Percentiles rank a stretch among this genome's conserved stretches.
Conservation (phyloP, 2,797 vertebrate genomes). For the Bovichtus variegatus region DNA sequence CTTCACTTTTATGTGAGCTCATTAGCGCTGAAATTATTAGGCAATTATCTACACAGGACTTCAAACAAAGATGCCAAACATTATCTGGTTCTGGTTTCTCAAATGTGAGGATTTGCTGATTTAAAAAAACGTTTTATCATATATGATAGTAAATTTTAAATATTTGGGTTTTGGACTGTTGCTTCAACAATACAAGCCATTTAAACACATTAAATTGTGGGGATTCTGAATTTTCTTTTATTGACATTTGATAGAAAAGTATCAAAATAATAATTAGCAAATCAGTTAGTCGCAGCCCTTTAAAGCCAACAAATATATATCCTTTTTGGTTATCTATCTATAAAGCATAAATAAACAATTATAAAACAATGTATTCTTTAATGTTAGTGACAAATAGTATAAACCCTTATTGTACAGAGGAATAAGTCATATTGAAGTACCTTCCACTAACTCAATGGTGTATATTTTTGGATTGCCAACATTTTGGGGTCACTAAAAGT, state of each 20-base stretch:
- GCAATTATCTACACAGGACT: not conserved
- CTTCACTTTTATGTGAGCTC: conserved; percentile 10
- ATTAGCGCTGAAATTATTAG: not conserved
- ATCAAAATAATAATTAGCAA: not conserved
- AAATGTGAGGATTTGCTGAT: not conserved
- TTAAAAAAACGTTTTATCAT: not conserved
- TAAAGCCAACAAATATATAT: too few species aligned
- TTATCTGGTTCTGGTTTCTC: not conserved
- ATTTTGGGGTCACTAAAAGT: not conserved
- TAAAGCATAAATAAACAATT: not conserved
- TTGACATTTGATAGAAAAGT: not conserved
- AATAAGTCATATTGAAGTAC: not conserved
- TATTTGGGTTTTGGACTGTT: not conserved
- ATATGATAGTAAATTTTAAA: not conserved
- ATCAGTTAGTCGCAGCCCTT: not conserved
- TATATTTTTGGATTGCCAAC: not conserved
- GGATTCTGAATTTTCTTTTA: not conserved
- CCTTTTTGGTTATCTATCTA: not conserved
- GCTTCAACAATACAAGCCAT: not conserved
- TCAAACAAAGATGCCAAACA: not conserved
- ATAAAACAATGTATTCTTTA: not conserved
- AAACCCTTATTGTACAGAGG: not conserved
- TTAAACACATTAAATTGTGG: not conserved
- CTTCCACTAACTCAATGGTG: not conserved
- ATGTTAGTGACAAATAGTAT: not conserved